Base-by-base conservation (phyloP, 2,888 invertebrate species). In the Coelogynopora nodosa region DNA sequence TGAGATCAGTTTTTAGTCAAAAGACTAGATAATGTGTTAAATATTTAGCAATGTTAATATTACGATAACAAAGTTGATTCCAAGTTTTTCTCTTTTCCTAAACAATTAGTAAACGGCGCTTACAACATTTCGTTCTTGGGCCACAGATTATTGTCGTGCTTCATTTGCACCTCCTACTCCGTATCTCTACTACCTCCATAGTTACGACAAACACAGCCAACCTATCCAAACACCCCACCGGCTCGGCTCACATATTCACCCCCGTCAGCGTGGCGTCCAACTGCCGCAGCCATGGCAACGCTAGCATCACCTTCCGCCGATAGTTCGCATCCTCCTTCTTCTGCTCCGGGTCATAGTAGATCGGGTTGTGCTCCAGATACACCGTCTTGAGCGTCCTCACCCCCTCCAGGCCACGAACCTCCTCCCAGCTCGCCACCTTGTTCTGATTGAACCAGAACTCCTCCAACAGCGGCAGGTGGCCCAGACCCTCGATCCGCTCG, bases 401-500 rank as follows among this genome's bases (percentile, higher is more conserved):
- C 13, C 91, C 89, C 0, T 93, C 92, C 81, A 99, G 93, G 85
- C 94, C 88, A 67, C 97, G 95, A 0, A 99, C 91, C 27, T 95
- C 95, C 26, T 93, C 93, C 98, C 98, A 99, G 82, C 95, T 94
- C 81, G 94, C 93, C 81, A 99, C 94, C 89, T 94, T 93, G 92
- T 98, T 98, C 92, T 97, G 95, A 91, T 98, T 98, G 88, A 97
- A 96, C 99, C 99, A 99, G 90, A 99, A 94, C 92, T 99, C 99
- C 90, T 96, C 95, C 88, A 99, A 93, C n/a, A 94, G 93, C 0
- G 89, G 91, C 90, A 99, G 93, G 91, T 95, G 95, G 13, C 93
- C 92, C 13, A 98, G 91, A 91, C 96, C 96, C 88, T 95, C 94
- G 88, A 99, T 94, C 0, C 92, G 93, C 67, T 94, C 94, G 28